Evolutionary conservation across 2,888 invertebrate species (phyloP).

Genomic region (Meteorus colon): DNA sequence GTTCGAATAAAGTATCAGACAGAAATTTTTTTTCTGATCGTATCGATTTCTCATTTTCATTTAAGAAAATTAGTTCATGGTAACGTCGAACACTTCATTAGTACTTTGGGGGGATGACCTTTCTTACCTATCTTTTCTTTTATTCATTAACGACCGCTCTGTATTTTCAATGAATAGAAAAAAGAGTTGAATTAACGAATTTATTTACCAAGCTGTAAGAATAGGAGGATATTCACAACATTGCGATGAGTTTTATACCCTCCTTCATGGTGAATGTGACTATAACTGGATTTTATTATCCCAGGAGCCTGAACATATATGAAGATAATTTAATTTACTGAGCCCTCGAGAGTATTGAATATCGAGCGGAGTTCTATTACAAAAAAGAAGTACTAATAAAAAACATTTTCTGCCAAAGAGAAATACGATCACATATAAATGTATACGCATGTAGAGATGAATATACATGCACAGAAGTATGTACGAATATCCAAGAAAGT

Average conservation of each 20-base stretch:
- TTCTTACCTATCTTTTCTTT: not conserved
- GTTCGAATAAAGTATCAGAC: too few species aligned
- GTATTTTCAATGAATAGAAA: not conserved
- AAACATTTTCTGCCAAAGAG: not conserved
- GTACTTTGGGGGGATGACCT: not conserved
- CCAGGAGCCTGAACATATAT: not conserved
- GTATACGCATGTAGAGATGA: not conserved
- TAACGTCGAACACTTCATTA: not conserved
- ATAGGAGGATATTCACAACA: not conserved
- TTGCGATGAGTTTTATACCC: not conserved
- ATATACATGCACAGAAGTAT: not conserved
- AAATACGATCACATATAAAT: not conserved
- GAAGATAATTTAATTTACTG: not conserved
- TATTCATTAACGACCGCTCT: not conserved
- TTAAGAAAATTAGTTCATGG: not conserved
- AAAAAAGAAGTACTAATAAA: slow-evolving; percentile 5
- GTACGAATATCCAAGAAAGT: not conserved
- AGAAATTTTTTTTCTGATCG: too few species aligned
- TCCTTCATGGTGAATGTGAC: not conserved
- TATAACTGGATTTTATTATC: slow-evolving; percentile 7
- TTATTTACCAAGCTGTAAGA: not conserved
- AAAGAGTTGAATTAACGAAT: not conserved
- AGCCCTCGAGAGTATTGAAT: slow-evolving; percentile 4
- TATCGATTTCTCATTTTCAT: too few species aligned
- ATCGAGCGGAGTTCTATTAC: slow-evolving; percentile 3